phyloP scores from a whole-genome alignment of 2,797 vertebrate genomes.

The Anguilla pacifica region DNA sequence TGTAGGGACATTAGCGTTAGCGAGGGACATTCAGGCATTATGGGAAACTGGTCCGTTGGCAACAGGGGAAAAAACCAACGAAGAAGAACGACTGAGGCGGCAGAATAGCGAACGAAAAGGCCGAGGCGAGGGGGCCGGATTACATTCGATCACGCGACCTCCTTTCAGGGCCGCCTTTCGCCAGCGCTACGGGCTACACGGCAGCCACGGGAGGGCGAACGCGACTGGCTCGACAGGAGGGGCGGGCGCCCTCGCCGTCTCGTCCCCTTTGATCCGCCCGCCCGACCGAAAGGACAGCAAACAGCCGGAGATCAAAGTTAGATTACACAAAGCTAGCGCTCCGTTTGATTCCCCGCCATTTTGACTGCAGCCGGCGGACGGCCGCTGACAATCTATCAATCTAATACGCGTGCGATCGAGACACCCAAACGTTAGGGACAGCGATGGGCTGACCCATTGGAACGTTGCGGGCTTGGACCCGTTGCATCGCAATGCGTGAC shows the following conservation, averaged over 20 bases:
- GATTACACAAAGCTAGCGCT: constrained; percentile 16
- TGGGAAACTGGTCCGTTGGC: not conserved
- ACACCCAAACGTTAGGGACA: constrained; percentile 51
- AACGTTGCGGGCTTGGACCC: constrained; percentile 21
- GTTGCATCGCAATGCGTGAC: constrained; percentile 33
- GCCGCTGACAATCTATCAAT: not conserved
- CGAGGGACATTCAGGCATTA: not conserved
- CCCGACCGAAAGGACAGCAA: constrained; percentile 43
- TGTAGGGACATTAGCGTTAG: not conserved
- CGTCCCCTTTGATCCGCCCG: constrained; percentile 41
- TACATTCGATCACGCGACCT: not conserved
- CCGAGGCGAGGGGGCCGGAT: not conserved
- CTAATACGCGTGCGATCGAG: constrained; percentile 24
- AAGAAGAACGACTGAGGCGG: not conserved
- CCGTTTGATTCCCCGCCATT: not conserved
- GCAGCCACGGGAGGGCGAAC: not conserved
- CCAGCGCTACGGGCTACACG: too few species aligned
- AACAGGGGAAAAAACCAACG: not conserved
- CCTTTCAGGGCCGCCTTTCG: not conserved
- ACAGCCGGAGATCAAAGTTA: constrained; percentile 45
- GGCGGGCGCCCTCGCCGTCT: constrained; percentile 19
- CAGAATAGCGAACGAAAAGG: not conserved
- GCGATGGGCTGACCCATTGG: not conserved
- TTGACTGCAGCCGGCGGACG: not conserved
- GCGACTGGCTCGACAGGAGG: not conserved